Percentiles rank a stretch among this genome's conserved stretches.
Conservation (phyloP, 35 echinoderm and acorn worm species). For the Nesometra sesokonis region DNA sequence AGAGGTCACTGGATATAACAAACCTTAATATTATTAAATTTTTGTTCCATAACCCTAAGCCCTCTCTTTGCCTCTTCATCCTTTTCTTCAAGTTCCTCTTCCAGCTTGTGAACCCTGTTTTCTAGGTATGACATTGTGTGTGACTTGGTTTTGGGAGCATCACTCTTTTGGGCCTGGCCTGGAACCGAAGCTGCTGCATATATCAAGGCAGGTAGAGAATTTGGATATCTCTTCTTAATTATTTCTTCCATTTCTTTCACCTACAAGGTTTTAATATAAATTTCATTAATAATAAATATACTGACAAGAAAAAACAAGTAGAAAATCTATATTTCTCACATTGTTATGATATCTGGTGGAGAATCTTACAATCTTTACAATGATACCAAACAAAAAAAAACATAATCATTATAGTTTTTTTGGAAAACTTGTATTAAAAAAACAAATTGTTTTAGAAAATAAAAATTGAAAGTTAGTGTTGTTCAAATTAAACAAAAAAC, state of each 20-base stretch:
- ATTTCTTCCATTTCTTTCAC: constrained; percentile 96
- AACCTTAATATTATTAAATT: constrained; percentile 81
- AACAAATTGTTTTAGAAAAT: too few relatives aligned
- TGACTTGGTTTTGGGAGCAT: constrained; percentile 38
- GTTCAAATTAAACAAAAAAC: too few relatives aligned
- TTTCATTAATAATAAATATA: too few relatives aligned
- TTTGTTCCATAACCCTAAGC: constrained; percentile 77
- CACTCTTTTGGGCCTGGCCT: not conserved
- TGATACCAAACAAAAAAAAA: too few relatives aligned
- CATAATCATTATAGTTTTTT: too few relatives aligned
- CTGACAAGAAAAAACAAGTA: too few relatives aligned
- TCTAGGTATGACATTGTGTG: constrained; percentile 65
- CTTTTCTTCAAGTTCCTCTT: constrained; percentile 72
- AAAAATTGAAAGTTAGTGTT: too few relatives aligned
- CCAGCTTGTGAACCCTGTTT: constrained; percentile 66
- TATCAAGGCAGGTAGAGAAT: constrained; percentile 92
- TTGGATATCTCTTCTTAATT: constrained; percentile 69
- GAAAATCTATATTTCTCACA: too few relatives aligned
- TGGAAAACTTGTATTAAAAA: too few relatives aligned
- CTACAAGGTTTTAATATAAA: constrained; percentile 13
- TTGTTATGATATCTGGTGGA: too few relatives aligned
- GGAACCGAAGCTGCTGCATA: constrained; percentile 67
- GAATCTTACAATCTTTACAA: too few relatives aligned
- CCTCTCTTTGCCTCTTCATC: constrained; percentile 64
- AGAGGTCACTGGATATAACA: not conserved